Percentiles rank a stretch among this genome's conserved stretches.
Evolutionary conservation across 2,888 invertebrate species (phyloP).

Genomic region (Ferdinandea cuprea): DNA sequence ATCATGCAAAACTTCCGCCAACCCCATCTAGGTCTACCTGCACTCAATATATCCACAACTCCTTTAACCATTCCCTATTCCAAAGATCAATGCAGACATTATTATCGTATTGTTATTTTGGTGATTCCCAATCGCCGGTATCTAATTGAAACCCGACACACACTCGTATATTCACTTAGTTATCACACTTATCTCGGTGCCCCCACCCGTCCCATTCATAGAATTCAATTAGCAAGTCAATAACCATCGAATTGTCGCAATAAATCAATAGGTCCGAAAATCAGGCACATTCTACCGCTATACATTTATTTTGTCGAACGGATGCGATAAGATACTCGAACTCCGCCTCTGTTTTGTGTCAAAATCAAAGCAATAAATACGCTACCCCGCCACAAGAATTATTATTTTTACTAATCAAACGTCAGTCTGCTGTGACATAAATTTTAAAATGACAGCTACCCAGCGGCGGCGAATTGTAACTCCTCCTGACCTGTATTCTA

Average conservation of each 20-base stretch:
- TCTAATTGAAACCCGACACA: no score
- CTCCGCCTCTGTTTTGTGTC: neutral
- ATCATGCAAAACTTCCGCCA: no score
- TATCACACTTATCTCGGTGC: neutral
- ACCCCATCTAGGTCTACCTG: no score
- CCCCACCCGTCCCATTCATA: neutral
- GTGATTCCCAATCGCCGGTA: no score
- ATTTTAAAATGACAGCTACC: slow-evolving; percentile 1
- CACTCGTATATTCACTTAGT: no score
- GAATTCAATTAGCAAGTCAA: slow-evolving; percentile 13
- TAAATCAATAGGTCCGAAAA: slow-evolving; percentile 3
- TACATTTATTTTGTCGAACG: neutral
- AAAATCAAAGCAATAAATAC: slow-evolving; percentile 17
- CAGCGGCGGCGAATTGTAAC: slow-evolving; percentile 5
- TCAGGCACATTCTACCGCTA: slow-evolving; percentile 24
- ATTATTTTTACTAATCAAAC: slow-evolving; percentile 30
- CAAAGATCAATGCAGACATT: no score
- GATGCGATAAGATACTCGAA: slow-evolving; percentile 42
- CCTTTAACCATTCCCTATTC: no score
- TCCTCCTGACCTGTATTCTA: neutral
- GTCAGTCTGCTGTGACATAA: neutral
- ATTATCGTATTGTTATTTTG: no score
- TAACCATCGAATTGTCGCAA: slow-evolving; percentile 12
- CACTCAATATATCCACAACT: no score
- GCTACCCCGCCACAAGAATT: slow-evolving; percentile 4